These are phyloP conservation scores for Urosaurus nigricauda DNA, from an alignment of 2,797 vertebrate genomes.

Conservation along the genomic window DNA sequence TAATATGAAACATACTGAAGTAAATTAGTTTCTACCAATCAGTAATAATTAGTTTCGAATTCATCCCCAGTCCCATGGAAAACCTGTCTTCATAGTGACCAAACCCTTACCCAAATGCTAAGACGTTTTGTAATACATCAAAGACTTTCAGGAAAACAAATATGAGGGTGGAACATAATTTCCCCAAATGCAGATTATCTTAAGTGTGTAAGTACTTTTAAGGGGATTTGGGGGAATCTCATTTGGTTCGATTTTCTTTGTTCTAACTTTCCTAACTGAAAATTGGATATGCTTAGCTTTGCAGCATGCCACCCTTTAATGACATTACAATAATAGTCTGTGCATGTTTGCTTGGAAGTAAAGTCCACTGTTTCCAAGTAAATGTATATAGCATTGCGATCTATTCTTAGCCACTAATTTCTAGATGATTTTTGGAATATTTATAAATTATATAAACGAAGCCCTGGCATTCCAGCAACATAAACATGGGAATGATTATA, in stretches of 20 bases:
- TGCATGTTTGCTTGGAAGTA: neutral
- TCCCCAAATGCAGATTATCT: slow-evolving; percentile 75
- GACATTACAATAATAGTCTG: neutral
- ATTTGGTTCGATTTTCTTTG: slow-evolving; percentile 77
- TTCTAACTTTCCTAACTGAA: slow-evolving; percentile 65
- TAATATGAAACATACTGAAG: neutral
- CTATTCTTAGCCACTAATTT: neutral
- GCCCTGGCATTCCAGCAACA: neutral
- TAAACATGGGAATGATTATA: neutral
- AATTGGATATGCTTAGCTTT: slow-evolving; percentile 58
- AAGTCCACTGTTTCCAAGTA: neutral
- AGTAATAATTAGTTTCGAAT: slow-evolving; percentile 65
- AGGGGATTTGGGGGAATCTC: slow-evolving; percentile 68
- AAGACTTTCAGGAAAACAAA: slow-evolving; percentile 75
- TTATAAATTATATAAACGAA: neutral
- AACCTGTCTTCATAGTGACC: neutral
- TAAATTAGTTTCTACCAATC: slow-evolving; percentile 59
- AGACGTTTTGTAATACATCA: slow-evolving; percentile 67
- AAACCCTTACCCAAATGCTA: slow-evolving; percentile 66
- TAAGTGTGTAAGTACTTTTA: slow-evolving; percentile 71
- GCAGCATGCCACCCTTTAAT: slow-evolving; percentile 21
- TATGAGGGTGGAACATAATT: slow-evolving; percentile 74
- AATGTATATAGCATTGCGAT: neutral
- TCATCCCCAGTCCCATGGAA: neutral
- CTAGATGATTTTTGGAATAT: neutral